Conservation (phyloP, 2,113 vertebrate genomes). For the Perccottus glenii region DNA sequence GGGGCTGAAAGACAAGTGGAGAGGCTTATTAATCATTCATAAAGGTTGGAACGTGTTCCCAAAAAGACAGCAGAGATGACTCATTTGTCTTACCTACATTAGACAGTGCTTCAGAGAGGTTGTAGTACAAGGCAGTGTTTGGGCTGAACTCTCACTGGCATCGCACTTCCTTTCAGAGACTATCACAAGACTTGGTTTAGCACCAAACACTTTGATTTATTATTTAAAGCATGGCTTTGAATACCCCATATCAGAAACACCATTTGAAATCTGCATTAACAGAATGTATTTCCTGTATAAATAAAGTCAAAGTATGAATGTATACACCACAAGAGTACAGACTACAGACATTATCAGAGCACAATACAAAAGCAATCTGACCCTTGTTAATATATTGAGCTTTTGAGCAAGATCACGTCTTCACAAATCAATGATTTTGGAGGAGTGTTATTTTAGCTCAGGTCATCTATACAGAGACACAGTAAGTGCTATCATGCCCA, state of each 20-base stretch:
- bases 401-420: conserved; percentile 6
- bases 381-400: conserved; percentile 5
- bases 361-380: conserved; percentile 3
- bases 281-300: conserved; percentile 6
- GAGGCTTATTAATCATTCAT: conserved; percentile 71
- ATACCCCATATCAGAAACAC: conserved; percentile 10
- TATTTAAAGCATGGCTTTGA: conserved; percentile 4
- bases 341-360: conserved; percentile 7
- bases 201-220: conserved; percentile 4
- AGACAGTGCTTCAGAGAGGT: conserved; percentile 39
- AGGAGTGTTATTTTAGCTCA: conserved; percentile 20
- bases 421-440: conserved; percentile 17
- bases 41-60: conserved; percentile 54
- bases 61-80: conserved; percentile 64
- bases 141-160: conserved; percentile 2
- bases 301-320: conserved; percentile 5
- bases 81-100: conserved; percentile 61
- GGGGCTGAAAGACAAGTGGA: conserved; percentile 65
- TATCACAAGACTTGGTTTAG: not conserved
- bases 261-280: conserved; percentile 3
- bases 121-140: conserved; percentile 24
- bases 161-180: conserved; percentile 8
- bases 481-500: not conserved
- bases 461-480: not conserved
- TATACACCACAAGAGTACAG: not conserved